Conservation (phyloP, 2,888 invertebrate genomes). For the Sialis lutaria region DNA sequence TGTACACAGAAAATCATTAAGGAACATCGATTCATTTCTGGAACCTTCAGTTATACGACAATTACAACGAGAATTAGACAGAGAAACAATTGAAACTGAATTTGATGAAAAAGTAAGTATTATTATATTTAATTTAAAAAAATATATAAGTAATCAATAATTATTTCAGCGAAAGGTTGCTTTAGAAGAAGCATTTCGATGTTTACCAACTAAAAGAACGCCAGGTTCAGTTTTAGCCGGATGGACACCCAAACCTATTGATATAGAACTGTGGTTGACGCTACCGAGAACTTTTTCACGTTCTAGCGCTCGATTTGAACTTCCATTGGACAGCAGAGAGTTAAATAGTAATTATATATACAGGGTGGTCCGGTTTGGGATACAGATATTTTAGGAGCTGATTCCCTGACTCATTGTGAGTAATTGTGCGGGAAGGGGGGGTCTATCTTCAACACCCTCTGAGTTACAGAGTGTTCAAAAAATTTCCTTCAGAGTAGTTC, state of each 20-base stretch:
- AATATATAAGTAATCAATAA: background rate
- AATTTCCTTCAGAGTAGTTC: too few species aligned
- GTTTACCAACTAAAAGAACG: conserved; percentile 23
- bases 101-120: conserved; percentile 41
- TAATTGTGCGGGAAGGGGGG: too few species aligned
- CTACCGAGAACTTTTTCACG: conserved; percentile 60
- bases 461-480: too few species aligned
- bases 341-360: conserved; percentile 25
- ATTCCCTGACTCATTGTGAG: too few species aligned
- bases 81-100: conserved; percentile 49
- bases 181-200: conserved; percentile 47
- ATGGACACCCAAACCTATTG: conserved; percentile 21
- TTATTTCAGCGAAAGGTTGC: conserved; percentile 40
- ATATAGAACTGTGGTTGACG: conserved; percentile 41
- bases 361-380: too few species aligned
- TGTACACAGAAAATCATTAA: conserved; percentile 1
- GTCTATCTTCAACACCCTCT: too few species aligned
- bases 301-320: conserved; percentile 53
- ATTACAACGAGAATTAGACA: conserved; percentile 45
- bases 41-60: conserved; percentile 44
- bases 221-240: background rate
- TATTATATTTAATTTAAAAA: background rate
- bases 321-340: conserved; percentile 47
- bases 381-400: too few species aligned
- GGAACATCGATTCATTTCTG: conserved; percentile 28